Evolutionary conservation across 2,113 vertebrate genomes (phyloP).

Genomic region (Nipponia nippon): DNA sequence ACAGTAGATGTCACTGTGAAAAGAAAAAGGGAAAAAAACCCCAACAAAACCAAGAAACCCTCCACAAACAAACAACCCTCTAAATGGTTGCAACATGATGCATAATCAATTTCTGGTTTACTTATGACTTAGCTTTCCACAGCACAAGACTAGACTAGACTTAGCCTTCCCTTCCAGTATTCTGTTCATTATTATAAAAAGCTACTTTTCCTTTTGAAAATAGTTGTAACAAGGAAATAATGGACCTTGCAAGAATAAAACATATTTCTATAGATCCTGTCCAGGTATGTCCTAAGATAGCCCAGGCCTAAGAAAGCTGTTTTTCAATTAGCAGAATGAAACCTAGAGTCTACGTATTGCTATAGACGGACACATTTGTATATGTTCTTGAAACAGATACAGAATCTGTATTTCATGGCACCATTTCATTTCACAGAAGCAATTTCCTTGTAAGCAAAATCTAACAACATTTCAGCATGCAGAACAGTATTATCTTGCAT

Average conservation of each 20-base stretch:
- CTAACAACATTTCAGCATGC: not conserved
- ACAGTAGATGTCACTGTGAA: not conserved
- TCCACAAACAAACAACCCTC: not conserved
- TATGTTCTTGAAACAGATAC: not conserved
- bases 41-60: not conserved
- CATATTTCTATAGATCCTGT: not conserved
- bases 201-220: not conserved
- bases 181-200: not conserved
- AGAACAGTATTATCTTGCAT: not conserved
- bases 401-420: not conserved
- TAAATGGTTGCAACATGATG: not conserved
- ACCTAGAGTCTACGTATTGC: not conserved
- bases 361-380: not conserved
- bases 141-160: not conserved
- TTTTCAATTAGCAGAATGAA: not conserved
- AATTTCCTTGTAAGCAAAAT: not conserved
- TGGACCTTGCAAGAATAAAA: not conserved
- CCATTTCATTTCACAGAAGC: not conserved
- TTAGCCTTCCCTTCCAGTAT: not conserved
- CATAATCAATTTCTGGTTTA: not conserved
- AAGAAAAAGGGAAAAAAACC: not conserved
- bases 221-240: not conserved
- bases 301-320: not conserved
- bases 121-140: not conserved
- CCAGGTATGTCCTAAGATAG: not conserved